These are phyloP conservation scores for Endotricha flammealis DNA, from an alignment of 2,888 invertebrate genomes.

Conservation along the genomic window DNA sequence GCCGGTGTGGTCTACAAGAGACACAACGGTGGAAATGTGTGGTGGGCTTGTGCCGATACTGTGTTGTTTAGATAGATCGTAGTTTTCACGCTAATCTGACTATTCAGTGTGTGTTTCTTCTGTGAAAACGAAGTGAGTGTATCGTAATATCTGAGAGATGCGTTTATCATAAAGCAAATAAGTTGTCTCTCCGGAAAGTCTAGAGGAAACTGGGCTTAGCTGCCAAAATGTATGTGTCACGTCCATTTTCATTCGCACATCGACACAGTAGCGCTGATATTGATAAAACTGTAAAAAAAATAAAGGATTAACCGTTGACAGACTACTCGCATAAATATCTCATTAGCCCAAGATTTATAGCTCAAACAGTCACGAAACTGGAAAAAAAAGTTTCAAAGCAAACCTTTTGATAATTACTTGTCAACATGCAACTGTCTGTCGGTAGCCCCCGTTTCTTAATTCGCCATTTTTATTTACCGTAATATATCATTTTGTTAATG, in stretches of 20 bases:
- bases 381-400: slow-evolving; percentile 65
- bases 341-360: slow-evolving; percentile 74
- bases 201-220: no score
- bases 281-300: slow-evolving; percentile 46
- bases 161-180: no score
- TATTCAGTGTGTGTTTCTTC: no score
- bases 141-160: no score
- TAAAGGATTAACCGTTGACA: slow-evolving; percentile 72
- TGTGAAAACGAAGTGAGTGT: no score
- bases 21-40: no score
- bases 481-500: slow-evolving; percentile 74
- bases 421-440: slow-evolving; percentile 76
- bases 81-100: no score
- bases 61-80: no score
- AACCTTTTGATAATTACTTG: slow-evolving; percentile 73
- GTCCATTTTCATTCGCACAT: background rate
- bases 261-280: slow-evolving; percentile 31
- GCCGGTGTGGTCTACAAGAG: no score
- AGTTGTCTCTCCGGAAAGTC: no score
- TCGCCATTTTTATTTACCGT: slow-evolving; percentile 61
- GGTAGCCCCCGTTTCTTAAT: slow-evolving; percentile 52
- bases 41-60: no score
- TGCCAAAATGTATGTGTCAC: no score
- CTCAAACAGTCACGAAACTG: slow-evolving; percentile 67
- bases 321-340: slow-evolving; percentile 72